phyloP scores from a whole-genome alignment of 2,888 invertebrate species.

The Trissolcus brochymenae region DNA sequence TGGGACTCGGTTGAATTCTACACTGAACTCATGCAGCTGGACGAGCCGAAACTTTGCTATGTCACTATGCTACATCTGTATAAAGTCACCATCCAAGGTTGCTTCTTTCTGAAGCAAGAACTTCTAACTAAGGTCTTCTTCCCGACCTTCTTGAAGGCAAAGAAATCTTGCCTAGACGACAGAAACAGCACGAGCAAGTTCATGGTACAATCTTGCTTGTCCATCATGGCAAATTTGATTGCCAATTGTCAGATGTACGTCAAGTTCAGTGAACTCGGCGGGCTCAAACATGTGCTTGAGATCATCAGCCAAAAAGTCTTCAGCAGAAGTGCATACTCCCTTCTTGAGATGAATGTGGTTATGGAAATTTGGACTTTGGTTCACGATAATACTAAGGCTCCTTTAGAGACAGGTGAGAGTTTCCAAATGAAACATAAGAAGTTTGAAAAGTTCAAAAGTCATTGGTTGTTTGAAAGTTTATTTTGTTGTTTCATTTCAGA shows the following conservation, averaged over 20 bases:
- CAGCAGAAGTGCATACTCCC: slow-evolving; percentile 80
- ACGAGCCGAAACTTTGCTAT: slow-evolving; percentile 79
- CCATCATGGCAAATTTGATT: slow-evolving; percentile 80
- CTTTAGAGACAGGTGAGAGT: slow-evolving; percentile 17
- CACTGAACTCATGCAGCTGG: slow-evolving; percentile 78
- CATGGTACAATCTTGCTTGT: slow-evolving; percentile 80
- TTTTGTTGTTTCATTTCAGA: slow-evolving; percentile 35
- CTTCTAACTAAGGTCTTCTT: slow-evolving; percentile 80
- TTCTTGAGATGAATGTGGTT: slow-evolving; percentile 80
- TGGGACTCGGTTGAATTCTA: slow-evolving; percentile 81
- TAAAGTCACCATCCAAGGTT: slow-evolving; percentile 79
- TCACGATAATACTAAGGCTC: slow-evolving; percentile 61
- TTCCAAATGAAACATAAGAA: not conserved
- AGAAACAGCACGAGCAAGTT: slow-evolving; percentile 78
- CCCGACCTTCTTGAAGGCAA: slow-evolving; percentile 80
- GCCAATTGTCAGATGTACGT: slow-evolving; percentile 79
- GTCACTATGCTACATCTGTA: slow-evolving; percentile 80
- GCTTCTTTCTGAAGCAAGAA: slow-evolving; percentile 79
- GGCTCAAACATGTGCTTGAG: slow-evolving; percentile 79
- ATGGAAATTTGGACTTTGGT: slow-evolving; percentile 79
- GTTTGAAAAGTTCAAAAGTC: not conserved
- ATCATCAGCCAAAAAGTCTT: slow-evolving; percentile 79
- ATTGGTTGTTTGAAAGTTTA: slow-evolving; percentile 2
- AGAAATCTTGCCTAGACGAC: slow-evolving; percentile 75
- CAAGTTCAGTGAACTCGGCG: slow-evolving; percentile 80